phyloP scores from a whole-genome alignment of 2,797 vertebrate species.

The Pteropus rufus region DNA sequence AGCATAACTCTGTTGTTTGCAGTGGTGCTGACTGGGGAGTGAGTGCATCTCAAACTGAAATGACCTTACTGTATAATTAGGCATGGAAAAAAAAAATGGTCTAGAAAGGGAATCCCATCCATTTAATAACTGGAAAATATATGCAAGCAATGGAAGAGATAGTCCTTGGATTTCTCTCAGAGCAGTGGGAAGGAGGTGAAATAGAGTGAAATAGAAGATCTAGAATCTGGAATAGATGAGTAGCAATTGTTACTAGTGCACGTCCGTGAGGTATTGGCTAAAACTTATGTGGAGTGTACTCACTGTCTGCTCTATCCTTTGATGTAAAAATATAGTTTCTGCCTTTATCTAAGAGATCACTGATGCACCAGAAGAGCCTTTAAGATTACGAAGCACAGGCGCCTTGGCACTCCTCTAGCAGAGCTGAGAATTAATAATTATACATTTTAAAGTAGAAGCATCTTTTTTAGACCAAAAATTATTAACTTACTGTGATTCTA shows the following conservation, averaged over 20 bases:
- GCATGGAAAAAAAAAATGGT: background rate
- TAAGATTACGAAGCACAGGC: background rate
- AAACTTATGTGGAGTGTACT: background rate
- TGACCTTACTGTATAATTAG: constrained; percentile 29
- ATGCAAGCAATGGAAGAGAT: background rate
- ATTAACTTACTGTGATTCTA: constrained; percentile 46
- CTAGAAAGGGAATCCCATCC: constrained; percentile 14
- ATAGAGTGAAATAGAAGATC: background rate
- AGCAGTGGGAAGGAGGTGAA: background rate
- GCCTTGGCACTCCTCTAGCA: constrained; percentile 8
- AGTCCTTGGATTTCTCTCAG: constrained; percentile 10
- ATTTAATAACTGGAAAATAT: background rate
- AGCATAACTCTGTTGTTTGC: constrained; percentile 19
- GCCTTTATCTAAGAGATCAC: background rate
- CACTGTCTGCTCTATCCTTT: background rate
- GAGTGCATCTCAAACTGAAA: constrained; percentile 19
- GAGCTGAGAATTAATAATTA: constrained; percentile 28
- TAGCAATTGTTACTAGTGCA: background rate
- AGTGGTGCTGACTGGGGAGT: constrained; percentile 3
- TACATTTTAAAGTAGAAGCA: constrained; percentile 37
- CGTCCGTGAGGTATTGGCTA: background rate
- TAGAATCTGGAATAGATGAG: background rate
- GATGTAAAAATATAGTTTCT: background rate
- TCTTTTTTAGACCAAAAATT: constrained; percentile 42
- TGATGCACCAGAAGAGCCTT: background rate